phyloP scores from a whole-genome alignment of 2,797 vertebrate genomes.

The Hapalemur alaotrensis region DNA sequence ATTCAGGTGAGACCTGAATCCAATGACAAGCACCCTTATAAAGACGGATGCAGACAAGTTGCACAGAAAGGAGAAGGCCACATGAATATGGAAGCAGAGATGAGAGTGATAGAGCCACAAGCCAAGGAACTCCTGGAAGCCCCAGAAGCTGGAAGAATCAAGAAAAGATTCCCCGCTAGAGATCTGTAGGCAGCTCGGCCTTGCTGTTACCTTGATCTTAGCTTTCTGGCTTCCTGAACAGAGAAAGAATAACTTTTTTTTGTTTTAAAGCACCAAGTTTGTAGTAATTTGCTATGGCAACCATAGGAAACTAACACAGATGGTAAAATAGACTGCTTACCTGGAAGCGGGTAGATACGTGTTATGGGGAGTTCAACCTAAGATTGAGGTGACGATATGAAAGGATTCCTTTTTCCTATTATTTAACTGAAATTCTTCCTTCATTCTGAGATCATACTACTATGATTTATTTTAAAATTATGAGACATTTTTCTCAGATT shows the following conservation, averaged over 20 bases:
- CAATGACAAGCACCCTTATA: background rate
- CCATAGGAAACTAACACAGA: background rate
- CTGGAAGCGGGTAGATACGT: slow-evolving; percentile 33
- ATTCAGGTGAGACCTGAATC: background rate
- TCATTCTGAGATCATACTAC: background rate
- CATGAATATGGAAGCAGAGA: rapidly evolving
- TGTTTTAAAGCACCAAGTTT: background rate
- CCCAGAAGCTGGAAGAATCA: too few relatives aligned
- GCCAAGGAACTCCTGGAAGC: background rate
- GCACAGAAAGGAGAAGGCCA: background rate
- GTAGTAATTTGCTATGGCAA: background rate
- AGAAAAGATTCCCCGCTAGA: too few relatives aligned
- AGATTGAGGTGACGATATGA: background rate
- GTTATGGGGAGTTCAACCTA: background rate
- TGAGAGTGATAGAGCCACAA: too few relatives aligned
- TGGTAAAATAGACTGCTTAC: background rate
- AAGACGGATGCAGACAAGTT: background rate
- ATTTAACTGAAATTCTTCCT: slow-evolving; percentile 25
- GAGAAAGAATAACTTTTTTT: background rate
- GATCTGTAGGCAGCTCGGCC: rapidly evolving
- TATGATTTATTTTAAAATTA: background rate
- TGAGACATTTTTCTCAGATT: background rate
- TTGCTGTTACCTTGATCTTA: background rate
- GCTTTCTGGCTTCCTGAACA: too few relatives aligned
- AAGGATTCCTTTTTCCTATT: background rate